These are phyloP conservation scores for Ctenochaetus hawaiiensis DNA, from an alignment of 2,797 vertebrate species.

Conservation along the genomic window DNA sequence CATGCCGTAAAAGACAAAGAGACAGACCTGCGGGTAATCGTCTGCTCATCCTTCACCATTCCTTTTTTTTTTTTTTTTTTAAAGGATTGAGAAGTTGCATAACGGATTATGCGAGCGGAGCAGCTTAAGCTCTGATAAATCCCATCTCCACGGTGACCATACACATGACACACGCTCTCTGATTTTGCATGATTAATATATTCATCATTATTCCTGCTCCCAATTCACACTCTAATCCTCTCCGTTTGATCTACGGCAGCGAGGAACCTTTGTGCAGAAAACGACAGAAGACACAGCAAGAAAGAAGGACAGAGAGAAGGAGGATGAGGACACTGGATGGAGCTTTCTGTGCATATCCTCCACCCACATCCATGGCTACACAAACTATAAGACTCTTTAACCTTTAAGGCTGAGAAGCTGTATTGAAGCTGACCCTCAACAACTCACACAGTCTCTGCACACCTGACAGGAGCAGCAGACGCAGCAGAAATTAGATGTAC, in stretches of 20 bases:
- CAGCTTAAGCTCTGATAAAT: slow-evolving; percentile 80
- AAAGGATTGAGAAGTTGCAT: slow-evolving; percentile 80
- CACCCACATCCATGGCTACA: slow-evolving; percentile 36
- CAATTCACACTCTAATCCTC: slow-evolving; percentile 73
- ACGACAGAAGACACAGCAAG: slow-evolving; percentile 22
- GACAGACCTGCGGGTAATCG: slow-evolving; percentile 46
- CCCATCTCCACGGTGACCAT: slow-evolving; percentile 77
- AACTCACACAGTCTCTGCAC: slow-evolving; percentile 30
- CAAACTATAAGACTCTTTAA: slow-evolving; percentile 15
- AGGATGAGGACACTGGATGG: not conserved
- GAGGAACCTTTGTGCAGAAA: slow-evolving; percentile 58
- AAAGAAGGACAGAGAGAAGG: not conserved
- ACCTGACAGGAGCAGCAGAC: slow-evolving; percentile 45
- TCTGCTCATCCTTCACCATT: slow-evolving; percentile 60
- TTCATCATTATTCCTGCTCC: slow-evolving; percentile 83
- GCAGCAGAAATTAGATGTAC: slow-evolving; percentile 56
- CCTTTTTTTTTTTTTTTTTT: slow-evolving; percentile 16
- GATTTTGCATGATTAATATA: slow-evolving; percentile 82
- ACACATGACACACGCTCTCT: slow-evolving; percentile 76
- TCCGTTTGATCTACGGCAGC: slow-evolving; percentile 65
- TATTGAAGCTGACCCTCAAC: slow-evolving; percentile 37
- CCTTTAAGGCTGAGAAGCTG: slow-evolving; percentile 23
- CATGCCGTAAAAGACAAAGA: slow-evolving; percentile 34
- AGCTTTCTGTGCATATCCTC: slow-evolving; percentile 12
- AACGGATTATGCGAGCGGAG: slow-evolving; percentile 82